phyloP scores from a whole-genome alignment of 1,140 invertebrate genomes.

The Lanistes nyassanus region DNA sequence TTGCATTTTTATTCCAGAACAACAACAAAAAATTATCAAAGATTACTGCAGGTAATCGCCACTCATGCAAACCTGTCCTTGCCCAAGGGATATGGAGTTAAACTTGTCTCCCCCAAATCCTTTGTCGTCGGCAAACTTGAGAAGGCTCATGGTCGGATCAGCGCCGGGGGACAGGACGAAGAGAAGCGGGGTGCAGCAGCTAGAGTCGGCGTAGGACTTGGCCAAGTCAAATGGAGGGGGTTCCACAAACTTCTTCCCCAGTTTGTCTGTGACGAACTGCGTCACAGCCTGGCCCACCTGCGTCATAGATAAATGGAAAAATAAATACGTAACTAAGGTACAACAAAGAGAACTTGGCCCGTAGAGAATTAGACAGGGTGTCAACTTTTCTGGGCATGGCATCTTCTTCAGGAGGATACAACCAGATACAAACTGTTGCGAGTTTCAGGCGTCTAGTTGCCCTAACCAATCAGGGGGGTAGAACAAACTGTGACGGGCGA shows the following conservation, averaged over 20 bases:
- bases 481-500: no score
- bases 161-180: constrained; percentile 68
- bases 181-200: constrained; percentile 64
- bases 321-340: no score
- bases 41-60: neutral
- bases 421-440: no score
- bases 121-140: constrained; percentile 67
- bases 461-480: no score
- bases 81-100: constrained; percentile 67
- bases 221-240: constrained; percentile 68
- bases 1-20: no score
- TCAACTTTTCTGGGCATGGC: no score
- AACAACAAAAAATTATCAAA: no score
- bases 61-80: constrained; percentile 63
- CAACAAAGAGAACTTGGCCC: no score
- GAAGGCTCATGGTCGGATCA: constrained; percentile 66
- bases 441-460: no score
- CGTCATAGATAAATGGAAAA: neutral
- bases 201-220: constrained; percentile 66
- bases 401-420: no score
- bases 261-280: constrained; percentile 65
- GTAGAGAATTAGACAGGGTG: no score
- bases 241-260: constrained; percentile 68
- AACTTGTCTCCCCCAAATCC: constrained; percentile 65
- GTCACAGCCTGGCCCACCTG: constrained; percentile 65